A percentile compares a stretch with the other conserved stretches of the same genome.
Evolutionary conservation across 2,113 vertebrate species (phyloP).

Genomic region (Antechinus flavipes): DNA sequence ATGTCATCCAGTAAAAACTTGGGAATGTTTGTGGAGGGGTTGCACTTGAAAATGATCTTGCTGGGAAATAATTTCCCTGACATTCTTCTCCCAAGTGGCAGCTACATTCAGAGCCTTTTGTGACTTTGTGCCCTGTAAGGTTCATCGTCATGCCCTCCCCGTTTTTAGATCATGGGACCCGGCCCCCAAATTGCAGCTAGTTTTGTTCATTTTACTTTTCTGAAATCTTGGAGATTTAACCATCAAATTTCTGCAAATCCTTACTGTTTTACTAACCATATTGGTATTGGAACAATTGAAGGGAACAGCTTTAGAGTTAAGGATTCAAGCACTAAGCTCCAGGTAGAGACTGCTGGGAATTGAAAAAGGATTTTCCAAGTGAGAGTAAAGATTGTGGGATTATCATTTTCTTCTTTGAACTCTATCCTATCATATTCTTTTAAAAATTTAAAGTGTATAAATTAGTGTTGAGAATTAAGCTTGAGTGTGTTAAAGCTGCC

Average conservation of each 20-base stretch:
- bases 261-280: not conserved
- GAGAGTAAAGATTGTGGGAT: not conserved
- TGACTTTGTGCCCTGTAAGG: conserved; percentile 15
- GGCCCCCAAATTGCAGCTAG: conserved; percentile 21
- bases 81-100: not conserved
- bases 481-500: conserved; percentile 25
- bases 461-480: conserved; percentile 4
- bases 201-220: conserved; percentile 37
- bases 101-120: not conserved
- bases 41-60: not conserved
- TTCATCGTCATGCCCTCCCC: not conserved
- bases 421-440: conserved; percentile 29
- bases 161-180: conserved; percentile 39
- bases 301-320: not conserved
- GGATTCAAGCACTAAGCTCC: not conserved
- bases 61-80: not conserved
- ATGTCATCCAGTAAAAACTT: not conserved
- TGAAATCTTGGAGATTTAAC: not conserved
- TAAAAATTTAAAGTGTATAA: conserved; percentile 22
- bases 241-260: not conserved
- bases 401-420: conserved; percentile 17
- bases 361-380: not conserved
- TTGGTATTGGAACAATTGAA: not conserved
- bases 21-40: not conserved
- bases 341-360: not conserved